Percentiles rank a stretch among this genome's conserved stretches.
Conservation (phyloP, 2,113 vertebrate genomes). For the Cephalopterus ornatus region DNA sequence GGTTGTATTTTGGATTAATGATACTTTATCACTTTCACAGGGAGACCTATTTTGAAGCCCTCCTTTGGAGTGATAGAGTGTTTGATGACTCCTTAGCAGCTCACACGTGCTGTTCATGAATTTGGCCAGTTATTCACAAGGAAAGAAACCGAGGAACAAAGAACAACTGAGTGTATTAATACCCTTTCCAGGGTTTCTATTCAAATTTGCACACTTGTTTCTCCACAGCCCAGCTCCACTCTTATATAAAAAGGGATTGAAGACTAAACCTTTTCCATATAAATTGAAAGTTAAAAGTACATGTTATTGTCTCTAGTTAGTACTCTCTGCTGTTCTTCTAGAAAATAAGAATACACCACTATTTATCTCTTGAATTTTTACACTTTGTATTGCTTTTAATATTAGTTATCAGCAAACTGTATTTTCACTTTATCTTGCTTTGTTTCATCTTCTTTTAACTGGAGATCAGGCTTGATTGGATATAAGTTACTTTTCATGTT, state of each 20-base stretch:
- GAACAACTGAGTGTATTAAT: not conserved
- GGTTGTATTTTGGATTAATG: not conserved
- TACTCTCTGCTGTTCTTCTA: not conserved
- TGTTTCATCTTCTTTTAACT: not conserved
- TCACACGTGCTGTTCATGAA: not conserved
- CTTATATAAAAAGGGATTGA: not conserved
- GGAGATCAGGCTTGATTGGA: not conserved
- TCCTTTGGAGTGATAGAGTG: not conserved
- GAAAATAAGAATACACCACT: not conserved
- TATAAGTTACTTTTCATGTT: not conserved
- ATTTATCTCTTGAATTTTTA: constrained; percentile 35
- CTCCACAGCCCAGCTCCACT: not conserved
- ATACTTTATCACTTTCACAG: not conserved
- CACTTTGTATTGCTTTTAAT: constrained; percentile 16
- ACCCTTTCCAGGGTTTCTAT: not conserved
- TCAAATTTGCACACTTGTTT: not conserved
- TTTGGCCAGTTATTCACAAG: not conserved
- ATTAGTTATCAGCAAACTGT: constrained; percentile 7
- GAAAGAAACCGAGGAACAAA: not conserved
- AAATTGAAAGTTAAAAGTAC: not conserved
- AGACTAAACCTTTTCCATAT: not conserved
- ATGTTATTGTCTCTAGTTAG: not conserved
- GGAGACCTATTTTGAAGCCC: not conserved
- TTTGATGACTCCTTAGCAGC: not conserved
- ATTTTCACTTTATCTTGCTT: constrained; percentile 21